Evolutionary conservation across 2,797 vertebrate genomes (phyloP), one percentile per base, ranked within the genome.

Genomic region (Amniataba percoides): DNA sequence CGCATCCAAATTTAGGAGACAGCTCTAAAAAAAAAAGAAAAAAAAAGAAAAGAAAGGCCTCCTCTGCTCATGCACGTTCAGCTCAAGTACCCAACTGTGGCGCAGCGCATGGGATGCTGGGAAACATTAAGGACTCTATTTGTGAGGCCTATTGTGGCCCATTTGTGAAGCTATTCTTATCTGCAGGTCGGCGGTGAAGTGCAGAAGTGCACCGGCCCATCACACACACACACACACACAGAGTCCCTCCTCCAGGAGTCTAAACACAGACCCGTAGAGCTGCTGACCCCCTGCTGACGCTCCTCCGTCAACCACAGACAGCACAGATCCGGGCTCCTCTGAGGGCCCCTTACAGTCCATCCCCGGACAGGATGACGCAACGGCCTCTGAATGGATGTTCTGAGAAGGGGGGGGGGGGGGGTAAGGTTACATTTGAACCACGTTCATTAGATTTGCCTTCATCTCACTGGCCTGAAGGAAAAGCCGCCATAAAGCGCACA

Each of bases 251-350:
- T 43, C 92, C 77, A 58, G 55, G 21, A 61, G 71, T 87, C 90
- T 87, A 91, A 91, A 90, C 84, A 90, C 88, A 92, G 86, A 60
- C 45, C 52, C 10, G 55, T 78, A 21, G 77, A 74, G 79, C 80
- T 36, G 72, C 58, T 84, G 89, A 86, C 79, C 87, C 85, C 82
- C 72, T n/a, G 61, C 62, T 36, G 46, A 62, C 45, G 53, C 80
- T 46, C 80, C 72, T 82, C 72, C n/a, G n/a, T n/a, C n/a, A n/a
- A n/a, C n/a, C n/a, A n/a, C n/a, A n/a, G n/a, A n/a, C n/a, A n/a
- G n/a, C n/a, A n/a, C 25, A 48, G 36, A 69, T 60, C 60, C 36
- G 25, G 51, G 67, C 56, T 56, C 59, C 34, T 19, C n/a, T 10
- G 49, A 62, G 48, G 63, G 42, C 2, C 51, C 34, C 31, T 63